Evolutionary conservation across 2,113 vertebrate genomes (phyloP).

Genomic region (Pseudopipra pipra): DNA sequence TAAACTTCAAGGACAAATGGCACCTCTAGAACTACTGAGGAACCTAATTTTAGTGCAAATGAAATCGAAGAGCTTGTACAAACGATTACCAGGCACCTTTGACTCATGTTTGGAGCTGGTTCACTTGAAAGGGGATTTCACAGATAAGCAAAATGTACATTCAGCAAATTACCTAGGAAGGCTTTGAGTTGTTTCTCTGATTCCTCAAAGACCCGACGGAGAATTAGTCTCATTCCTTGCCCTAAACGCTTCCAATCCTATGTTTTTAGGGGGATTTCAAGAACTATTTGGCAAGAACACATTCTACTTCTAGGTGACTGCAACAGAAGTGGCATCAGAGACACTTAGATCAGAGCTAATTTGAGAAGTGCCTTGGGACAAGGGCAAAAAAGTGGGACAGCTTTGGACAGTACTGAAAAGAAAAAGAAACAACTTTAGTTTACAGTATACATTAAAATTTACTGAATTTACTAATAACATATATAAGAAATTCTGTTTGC

Average conservation of each 20-base stretch:
- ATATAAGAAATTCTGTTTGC: neutral
- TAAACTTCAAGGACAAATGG: conserved; percentile 43
- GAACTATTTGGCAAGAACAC: neutral
- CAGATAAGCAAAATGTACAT: neutral
- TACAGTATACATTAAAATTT: neutral
- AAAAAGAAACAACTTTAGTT: neutral
- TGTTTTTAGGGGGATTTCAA: neutral
- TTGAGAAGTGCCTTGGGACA: conserved; percentile 7
- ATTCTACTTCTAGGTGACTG: neutral
- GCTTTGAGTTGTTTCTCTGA: neutral
- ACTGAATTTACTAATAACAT: neutral
- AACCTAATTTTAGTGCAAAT: conserved; percentile 64
- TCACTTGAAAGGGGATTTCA: neutral
- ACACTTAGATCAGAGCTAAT: conserved; percentile 31
- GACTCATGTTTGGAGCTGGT: neutral
- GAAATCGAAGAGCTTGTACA: conserved; percentile 47
- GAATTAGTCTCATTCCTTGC: neutral
- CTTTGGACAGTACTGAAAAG: neutral
- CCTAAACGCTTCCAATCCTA: neutral
- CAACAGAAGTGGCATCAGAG: neutral
- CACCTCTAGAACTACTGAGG: conserved; percentile 12
- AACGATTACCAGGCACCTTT: conserved; percentile 28
- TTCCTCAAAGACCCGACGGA: neutral
- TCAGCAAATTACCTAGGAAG: neutral
- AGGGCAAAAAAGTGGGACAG: neutral